A percentile compares a stretch with the other conserved stretches of the same genome.
Conservation (phyloP, 2,113 vertebrate species). For the Tyto alba region DNA sequence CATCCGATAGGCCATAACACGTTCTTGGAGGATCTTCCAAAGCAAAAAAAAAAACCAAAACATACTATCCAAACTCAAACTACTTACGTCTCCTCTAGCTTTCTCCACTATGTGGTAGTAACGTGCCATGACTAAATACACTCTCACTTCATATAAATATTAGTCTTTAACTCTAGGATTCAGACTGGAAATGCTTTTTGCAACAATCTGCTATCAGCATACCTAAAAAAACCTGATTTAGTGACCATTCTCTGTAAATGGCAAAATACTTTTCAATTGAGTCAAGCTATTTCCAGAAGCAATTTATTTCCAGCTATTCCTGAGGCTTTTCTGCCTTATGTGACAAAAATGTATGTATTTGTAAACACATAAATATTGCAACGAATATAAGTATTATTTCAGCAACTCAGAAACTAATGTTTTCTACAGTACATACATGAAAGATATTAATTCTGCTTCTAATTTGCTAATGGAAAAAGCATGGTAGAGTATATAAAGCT, state of each 20-base stretch:
- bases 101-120: slow-evolving; percentile 26
- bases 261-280: not conserved
- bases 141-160: not conserved
- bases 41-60: not conserved
- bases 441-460: not conserved
- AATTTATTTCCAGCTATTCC: not conserved
- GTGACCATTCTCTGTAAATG: not conserved
- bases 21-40: not conserved
- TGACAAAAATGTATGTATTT: not conserved
- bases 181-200: not conserved
- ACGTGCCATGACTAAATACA: not conserved
- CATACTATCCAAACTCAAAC: not conserved
- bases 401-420: not conserved
- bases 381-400: not conserved
- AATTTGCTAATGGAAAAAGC: not conserved
- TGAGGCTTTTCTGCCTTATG: not conserved
- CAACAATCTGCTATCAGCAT: not conserved
- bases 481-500: not conserved
- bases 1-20: not conserved
- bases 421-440: not conserved
- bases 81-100: not conserved
- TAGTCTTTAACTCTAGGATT: not conserved
- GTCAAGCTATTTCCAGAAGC: not conserved
- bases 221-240: not conserved
- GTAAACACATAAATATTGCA: not conserved